Conservation (phyloP, 2,888 invertebrate species). For the Meta bourneti region DNA sequence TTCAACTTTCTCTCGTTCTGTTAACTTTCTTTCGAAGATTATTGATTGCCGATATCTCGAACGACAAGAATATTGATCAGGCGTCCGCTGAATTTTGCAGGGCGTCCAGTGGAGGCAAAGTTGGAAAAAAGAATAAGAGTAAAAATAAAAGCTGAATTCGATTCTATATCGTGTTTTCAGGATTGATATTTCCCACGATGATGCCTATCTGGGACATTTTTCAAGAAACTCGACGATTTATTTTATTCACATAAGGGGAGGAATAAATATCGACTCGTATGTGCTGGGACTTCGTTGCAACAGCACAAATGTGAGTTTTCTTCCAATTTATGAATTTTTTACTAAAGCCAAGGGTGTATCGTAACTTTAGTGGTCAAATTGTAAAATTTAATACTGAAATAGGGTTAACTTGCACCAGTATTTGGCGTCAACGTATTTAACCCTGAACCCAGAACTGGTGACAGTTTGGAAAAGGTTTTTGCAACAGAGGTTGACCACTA, state of each 20-base stretch:
- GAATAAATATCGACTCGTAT: background rate
- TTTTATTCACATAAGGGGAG: constrained; percentile 8
- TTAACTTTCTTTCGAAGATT: constrained; percentile 59
- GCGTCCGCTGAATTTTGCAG: constrained; percentile 39
- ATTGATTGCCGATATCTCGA: constrained; percentile 66
- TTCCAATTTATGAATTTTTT: background rate
- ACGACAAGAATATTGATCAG: constrained; percentile 65
- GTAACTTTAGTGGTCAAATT: background rate
- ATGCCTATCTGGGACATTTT: constrained; percentile 29
- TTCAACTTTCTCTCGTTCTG: constrained; percentile 46
- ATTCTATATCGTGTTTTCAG: constrained; percentile 56
- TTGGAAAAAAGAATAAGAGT: constrained; percentile 22
- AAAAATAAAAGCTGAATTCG: constrained; percentile 43
- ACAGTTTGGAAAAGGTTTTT: too few species aligned
- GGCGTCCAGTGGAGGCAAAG: background rate
- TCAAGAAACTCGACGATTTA: constrained; percentile 13
- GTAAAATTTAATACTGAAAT: background rate
- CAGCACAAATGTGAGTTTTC: background rate
- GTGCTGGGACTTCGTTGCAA: background rate
- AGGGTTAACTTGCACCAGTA: too few species aligned
- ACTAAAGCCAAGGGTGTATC: background rate
- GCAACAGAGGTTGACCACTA: too few species aligned
- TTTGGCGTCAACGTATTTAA: too few species aligned
- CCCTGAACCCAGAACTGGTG: too few species aligned
- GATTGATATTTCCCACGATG: constrained; percentile 45